Evolutionary conservation across 2,888 invertebrate genomes (phyloP).

Genomic region (Tetragonula carbonaria): DNA sequence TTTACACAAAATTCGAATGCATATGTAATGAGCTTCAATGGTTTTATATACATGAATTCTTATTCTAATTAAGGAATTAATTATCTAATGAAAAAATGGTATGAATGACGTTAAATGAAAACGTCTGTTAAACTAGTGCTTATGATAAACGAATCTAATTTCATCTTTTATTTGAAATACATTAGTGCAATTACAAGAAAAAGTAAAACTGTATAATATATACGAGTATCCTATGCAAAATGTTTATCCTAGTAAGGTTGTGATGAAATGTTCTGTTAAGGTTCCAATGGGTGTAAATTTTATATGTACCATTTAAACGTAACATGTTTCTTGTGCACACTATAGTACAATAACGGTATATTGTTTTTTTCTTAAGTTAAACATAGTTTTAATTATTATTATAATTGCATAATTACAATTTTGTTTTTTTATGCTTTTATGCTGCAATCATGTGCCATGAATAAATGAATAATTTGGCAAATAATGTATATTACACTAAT

Average conservation of each 20-base stretch:
- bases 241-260: constrained; percentile 62
- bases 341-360: constrained; percentile 37
- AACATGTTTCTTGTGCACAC: constrained; percentile 52
- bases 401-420: not conserved
- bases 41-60: constrained; percentile 46
- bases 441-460: constrained; percentile 58
- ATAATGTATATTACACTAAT: constrained; percentile 25
- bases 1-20: constrained; percentile 63
- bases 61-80: constrained; percentile 28
- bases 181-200: constrained; percentile 20
- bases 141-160: constrained; percentile 34
- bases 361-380: constrained; percentile 37
- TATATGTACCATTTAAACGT: constrained; percentile 53
- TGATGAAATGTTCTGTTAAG: constrained; percentile 58
- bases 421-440: constrained; percentile 28
- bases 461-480: constrained; percentile 28
- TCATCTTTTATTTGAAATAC: constrained; percentile 41
- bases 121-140: constrained; percentile 59
- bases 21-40: constrained; percentile 58
- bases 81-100: constrained; percentile 35
- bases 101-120: constrained; percentile 20
- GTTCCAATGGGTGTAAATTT: constrained; percentile 61
- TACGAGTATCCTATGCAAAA: constrained; percentile 37
- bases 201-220: constrained; percentile 40
- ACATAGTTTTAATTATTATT: constrained; percentile 1